phyloP scores from a whole-genome alignment of 2,888 invertebrate genomes.

The Diloba caeruleocephala region DNA sequence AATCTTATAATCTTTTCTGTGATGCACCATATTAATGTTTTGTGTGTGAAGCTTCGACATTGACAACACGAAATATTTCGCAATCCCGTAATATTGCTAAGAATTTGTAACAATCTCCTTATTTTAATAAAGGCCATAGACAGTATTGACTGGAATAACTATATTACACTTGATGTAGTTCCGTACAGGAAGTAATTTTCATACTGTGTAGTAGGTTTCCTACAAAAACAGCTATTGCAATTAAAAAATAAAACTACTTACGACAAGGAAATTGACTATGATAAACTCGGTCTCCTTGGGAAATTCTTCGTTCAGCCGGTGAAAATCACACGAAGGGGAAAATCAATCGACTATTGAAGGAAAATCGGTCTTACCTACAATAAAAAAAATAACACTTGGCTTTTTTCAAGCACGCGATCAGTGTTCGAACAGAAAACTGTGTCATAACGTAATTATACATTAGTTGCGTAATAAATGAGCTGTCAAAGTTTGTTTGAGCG shows the following conservation, averaged over 20 bases:
- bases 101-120: constrained; percentile 4
- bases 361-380: constrained; percentile 4
- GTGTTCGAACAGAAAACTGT: neutral
- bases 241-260: constrained; percentile 24
- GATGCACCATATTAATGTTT: constrained; percentile 20
- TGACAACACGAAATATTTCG: constrained; percentile 23
- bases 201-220: constrained; percentile 27
- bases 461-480: constrained; percentile 25
- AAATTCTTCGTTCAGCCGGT: constrained; percentile 33
- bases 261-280: constrained; percentile 42
- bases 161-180: constrained; percentile 7
- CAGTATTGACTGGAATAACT: neutral
- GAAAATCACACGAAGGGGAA: constrained; percentile 17
- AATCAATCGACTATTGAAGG: constrained; percentile 18
- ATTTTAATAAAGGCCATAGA: neutral
- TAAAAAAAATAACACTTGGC: constrained; percentile 15
- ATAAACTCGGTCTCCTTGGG: constrained; percentile 28
- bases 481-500: constrained; percentile 48
- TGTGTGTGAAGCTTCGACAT: constrained; percentile 5
- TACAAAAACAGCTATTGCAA: constrained; percentile 13
- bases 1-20: constrained; percentile 20
- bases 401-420: constrained; percentile 7
- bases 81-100: constrained; percentile 24
- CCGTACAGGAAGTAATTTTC: constrained; percentile 37
- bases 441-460: constrained; percentile 18